Percentiles rank a stretch among this genome's conserved stretches.
These are phyloP conservation scores for Notodonta ziczac DNA, from an alignment of 2,888 invertebrate species.

Conservation along the genomic window DNA sequence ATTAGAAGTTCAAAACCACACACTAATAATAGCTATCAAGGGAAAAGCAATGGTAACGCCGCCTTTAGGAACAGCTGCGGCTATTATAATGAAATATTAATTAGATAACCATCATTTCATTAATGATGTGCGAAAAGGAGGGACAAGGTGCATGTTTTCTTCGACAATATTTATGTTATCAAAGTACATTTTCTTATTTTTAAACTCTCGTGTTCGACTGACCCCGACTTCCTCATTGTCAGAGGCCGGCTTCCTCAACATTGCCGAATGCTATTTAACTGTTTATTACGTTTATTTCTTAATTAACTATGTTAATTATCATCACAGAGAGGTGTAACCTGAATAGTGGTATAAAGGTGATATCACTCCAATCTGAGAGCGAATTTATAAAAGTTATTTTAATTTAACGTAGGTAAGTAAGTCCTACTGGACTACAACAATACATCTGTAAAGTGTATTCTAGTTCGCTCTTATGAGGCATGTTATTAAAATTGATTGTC, in stretches of 20 bases:
- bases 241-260: neutral
- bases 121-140: constrained; percentile 17
- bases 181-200: constrained; percentile 13
- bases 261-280: neutral
- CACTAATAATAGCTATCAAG: constrained; percentile 8
- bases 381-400: too few relatives aligned
- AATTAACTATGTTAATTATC: too few relatives aligned
- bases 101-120: constrained; percentile 21
- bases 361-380: too few relatives aligned
- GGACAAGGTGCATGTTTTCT: constrained; percentile 15
- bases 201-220: neutral
- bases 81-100: constrained; percentile 16
- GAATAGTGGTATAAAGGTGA: too few relatives aligned
- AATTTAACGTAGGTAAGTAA: too few relatives aligned
- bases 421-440: too few relatives aligned
- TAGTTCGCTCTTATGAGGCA: too few relatives aligned
- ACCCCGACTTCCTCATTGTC: neutral
- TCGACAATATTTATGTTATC: constrained; percentile 22
- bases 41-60: constrained; percentile 14
- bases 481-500: too few relatives aligned
- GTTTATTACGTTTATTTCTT: too few relatives aligned
- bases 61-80: constrained; percentile 14
- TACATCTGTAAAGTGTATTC: too few relatives aligned
- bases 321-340: too few relatives aligned
- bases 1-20: constrained; percentile 7